These are phyloP conservation scores for Nemotelus pantherinus DNA, from an alignment of 2,888 invertebrate species.

Conservation along the genomic window DNA sequence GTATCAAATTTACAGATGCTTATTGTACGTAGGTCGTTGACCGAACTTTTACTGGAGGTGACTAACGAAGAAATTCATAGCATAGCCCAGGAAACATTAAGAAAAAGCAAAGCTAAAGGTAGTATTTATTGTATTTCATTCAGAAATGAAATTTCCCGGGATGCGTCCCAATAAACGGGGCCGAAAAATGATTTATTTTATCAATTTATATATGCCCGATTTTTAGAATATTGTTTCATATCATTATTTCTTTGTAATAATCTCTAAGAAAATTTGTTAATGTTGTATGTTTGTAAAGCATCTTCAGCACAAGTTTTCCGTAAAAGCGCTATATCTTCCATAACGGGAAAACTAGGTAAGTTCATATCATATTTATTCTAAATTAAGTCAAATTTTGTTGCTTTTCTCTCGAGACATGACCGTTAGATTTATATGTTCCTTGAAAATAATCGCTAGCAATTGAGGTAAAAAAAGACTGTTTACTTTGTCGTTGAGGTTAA, in stretches of 20 bases:
- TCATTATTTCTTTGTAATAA: constrained; percentile 34
- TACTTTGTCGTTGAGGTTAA: no score
- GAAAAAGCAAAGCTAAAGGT: constrained; percentile 84
- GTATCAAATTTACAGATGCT: constrained; percentile 74
- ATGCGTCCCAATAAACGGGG: background rate
- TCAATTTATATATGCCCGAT: background rate
- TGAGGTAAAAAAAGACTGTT: no score
- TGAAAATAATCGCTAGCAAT: no score
- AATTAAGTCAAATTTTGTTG: background rate
- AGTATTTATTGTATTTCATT: constrained; percentile 65
- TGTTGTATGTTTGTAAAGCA: constrained; percentile 60
- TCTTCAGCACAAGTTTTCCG: constrained; percentile 69
- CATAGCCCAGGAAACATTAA: constrained; percentile 87
- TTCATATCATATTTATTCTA: constrained; percentile 58
- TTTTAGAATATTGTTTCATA: no score
- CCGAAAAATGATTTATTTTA: background rate
- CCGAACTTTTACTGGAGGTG: constrained; percentile 93
- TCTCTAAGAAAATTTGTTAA: constrained; percentile 47
- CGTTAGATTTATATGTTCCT: no score
- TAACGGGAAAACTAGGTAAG: constrained; percentile 93
- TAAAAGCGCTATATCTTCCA: constrained; percentile 90
- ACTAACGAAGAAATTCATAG: constrained; percentile 88
- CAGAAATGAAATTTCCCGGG: constrained; percentile 3
- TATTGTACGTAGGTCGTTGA: constrained; percentile 86
- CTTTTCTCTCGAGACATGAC: no score